Percentiles rank a stretch among this genome's conserved stretches.
Conservation (phyloP, 2,888 invertebrate genomes). For the Stenotaenia linearis region DNA sequence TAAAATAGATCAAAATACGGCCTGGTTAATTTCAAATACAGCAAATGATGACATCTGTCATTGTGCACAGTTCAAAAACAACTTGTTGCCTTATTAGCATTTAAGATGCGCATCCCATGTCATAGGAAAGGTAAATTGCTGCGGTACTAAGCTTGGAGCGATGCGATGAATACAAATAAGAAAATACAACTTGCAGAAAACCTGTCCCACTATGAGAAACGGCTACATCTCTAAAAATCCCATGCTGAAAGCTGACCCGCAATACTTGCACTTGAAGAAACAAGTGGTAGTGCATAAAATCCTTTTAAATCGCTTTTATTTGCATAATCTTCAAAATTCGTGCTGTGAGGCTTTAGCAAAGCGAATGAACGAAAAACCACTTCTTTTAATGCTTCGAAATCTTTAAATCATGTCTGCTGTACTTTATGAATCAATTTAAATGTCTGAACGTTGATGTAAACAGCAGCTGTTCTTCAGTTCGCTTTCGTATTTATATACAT, state of each 20-base stretch:
- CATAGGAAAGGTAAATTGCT: neutral
- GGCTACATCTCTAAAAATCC: neutral
- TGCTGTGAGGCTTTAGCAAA: neutral
- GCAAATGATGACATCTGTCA: constrained; percentile 23
- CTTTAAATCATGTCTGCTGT: neutral
- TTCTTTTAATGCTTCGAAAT: neutral
- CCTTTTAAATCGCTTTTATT: neutral
- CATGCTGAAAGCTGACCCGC: neutral
- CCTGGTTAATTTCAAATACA: neutral
- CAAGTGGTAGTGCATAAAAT: neutral
- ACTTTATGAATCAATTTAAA: constrained; percentile 10
- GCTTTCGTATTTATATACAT: neutral
- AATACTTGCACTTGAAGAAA: neutral
- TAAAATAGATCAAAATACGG: neutral
- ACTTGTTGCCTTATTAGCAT: neutral
- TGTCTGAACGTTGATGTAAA: constrained; percentile 6
- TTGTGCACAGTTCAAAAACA: neutral
- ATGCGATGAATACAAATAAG: neutral
- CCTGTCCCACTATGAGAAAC: neutral
- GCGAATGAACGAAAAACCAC: neutral
- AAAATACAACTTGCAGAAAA: neutral
- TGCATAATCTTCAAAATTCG: neutral
- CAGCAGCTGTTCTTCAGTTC: constrained; percentile 11
- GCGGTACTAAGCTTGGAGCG: neutral
- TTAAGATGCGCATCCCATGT: constrained; percentile 10